Conservation (phyloP, 2,113 vertebrate species). For the Zeus faber region DNA sequence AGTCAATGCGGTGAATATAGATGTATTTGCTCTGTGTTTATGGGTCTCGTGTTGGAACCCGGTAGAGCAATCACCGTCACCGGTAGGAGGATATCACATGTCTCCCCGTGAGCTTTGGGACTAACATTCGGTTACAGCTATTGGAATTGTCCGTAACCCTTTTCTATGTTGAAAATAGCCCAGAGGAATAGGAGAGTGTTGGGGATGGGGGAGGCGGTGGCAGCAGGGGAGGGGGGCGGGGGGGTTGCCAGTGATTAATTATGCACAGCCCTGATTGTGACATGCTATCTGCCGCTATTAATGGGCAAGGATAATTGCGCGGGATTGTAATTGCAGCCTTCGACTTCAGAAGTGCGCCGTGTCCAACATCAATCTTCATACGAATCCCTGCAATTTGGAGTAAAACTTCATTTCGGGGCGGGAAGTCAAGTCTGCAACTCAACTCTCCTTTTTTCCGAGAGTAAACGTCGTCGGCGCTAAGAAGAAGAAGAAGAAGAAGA, state of each 20-base stretch:
- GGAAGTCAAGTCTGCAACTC: constrained; percentile 65
- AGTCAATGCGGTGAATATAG: constrained; percentile 9
- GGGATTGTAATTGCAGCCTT: constrained; percentile 91
- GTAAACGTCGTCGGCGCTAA: constrained; percentile 33
- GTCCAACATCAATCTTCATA: constrained; percentile 91
- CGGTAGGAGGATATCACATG: too few relatives aligned
- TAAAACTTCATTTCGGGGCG: constrained; percentile 83
- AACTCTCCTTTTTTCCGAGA: constrained; percentile 48
- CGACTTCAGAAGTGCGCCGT: constrained; percentile 82
- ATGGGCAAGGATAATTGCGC: constrained; percentile 94
- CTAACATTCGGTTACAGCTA: too few relatives aligned
- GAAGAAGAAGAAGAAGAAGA: too few relatives aligned
- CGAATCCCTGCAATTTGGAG: constrained; percentile 83
- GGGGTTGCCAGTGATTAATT: constrained; percentile 87
- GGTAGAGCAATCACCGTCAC: too few relatives aligned
- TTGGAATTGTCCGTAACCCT: constrained; percentile 94
- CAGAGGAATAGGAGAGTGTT: constrained; percentile 78
- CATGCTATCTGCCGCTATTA: constrained; percentile 94
- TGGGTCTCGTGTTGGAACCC: too few relatives aligned
- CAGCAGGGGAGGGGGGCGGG: constrained; percentile 25
- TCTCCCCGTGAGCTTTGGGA: too few relatives aligned
- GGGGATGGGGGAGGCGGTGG: constrained; percentile 6
- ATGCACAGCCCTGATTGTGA: constrained; percentile 88
- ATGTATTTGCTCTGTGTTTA: constrained; percentile 26
- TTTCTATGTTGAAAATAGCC: constrained; percentile 93